Conservation (phyloP, 1,140 invertebrate genomes). For the Micrasema longulum region DNA sequence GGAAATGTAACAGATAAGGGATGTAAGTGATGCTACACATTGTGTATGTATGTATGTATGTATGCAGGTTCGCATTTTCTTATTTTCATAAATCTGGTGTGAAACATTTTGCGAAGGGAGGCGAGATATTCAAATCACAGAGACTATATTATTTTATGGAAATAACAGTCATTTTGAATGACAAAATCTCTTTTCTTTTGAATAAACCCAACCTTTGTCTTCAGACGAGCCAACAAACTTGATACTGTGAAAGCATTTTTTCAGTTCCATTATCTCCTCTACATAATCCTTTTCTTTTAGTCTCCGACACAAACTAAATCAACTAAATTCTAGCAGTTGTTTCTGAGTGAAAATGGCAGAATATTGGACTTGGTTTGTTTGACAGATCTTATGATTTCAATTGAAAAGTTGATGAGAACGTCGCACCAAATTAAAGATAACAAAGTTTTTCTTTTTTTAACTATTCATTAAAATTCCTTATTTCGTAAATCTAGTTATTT, state of each 20-base stretch:
- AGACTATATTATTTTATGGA: conserved; percentile 29
- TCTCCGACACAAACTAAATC: conserved; percentile 16
- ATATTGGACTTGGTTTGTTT: no score
- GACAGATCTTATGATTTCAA: no score
- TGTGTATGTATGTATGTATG: no score
- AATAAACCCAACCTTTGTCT: conserved; percentile 28
- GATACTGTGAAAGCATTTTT: conserved; percentile 28
- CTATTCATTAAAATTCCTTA: no score
- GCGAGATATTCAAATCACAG: conserved; percentile 7
- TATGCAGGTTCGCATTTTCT: neutral
- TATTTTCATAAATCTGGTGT: conserved; percentile 21
- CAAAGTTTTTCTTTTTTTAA: no score
- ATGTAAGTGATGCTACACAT: no score
- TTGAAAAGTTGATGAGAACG: no score
- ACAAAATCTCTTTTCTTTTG: conserved; percentile 35
- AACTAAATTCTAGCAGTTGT: neutral
- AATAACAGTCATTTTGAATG: conserved; percentile 32
- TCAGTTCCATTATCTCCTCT: conserved; percentile 16
- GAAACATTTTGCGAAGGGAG: neutral
- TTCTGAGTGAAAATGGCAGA: no score
- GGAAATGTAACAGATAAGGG: no score
- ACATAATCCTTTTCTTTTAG: conserved; percentile 20
- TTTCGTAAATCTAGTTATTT: no score
- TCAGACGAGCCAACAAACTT: conserved; percentile 21
- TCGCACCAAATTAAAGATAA: no score